Evolutionary conservation across 2,113 vertebrate genomes (phyloP).

Genomic region (Apistogramma diplotaenia): DNA sequence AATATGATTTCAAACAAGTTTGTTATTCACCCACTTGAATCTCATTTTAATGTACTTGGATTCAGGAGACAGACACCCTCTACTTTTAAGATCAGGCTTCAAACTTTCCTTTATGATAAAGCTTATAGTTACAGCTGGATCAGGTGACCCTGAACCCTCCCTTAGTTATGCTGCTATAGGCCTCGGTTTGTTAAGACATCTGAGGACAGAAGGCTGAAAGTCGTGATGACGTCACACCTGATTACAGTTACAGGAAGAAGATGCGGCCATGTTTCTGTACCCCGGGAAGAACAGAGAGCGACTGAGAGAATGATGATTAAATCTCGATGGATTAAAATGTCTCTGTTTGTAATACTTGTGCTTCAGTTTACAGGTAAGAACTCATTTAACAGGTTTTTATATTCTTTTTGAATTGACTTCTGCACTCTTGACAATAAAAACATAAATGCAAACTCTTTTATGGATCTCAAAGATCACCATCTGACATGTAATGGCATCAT

Average conservation of each 20-base stretch:
- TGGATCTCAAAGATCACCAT: neutral
- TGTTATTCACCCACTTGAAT: no score
- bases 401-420: neutral
- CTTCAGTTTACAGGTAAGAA: neutral
- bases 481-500: neutral
- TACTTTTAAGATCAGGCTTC: no score
- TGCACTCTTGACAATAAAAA: no score
- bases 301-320: neutral
- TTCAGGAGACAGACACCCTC: no score
- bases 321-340: neutral
- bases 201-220: neutral
- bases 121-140: no score
- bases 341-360: neutral
- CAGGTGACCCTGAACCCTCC: no score
- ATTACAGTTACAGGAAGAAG: neutral
- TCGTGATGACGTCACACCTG: neutral
- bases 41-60: no score
- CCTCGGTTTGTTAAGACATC: no score
- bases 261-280: accelerated
- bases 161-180: no score
- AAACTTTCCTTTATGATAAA: no score
- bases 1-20: no score
- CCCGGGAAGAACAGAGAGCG: neutral
- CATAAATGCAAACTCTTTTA: no score
- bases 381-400: neutral